Percentiles rank a stretch among this genome's conserved stretches.
phyloP scores from a whole-genome alignment of 2,797 vertebrate species.

The Squalus acanthias region DNA sequence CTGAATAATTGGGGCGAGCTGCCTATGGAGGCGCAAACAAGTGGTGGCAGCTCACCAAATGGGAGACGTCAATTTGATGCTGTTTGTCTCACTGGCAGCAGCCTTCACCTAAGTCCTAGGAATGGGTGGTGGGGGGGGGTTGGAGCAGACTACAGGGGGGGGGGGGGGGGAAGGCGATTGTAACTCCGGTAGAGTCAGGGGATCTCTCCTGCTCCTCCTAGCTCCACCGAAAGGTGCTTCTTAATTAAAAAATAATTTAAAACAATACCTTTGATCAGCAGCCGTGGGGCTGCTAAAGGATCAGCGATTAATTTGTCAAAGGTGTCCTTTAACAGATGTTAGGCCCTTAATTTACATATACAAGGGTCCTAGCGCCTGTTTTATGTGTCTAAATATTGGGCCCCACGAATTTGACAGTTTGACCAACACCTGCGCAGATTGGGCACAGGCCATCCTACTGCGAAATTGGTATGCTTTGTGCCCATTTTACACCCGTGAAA shows the following conservation, averaged over 20 bases:
- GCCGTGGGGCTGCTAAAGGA: not conserved
- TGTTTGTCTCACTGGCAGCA: not conserved
- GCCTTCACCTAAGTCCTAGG: not conserved
- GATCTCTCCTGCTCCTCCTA: not conserved
- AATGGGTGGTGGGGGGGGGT: not conserved
- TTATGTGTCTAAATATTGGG: not conserved
- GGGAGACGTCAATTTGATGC: not conserved
- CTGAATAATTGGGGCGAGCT: not conserved
- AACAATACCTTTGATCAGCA: not conserved
- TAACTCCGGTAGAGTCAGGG: not conserved
- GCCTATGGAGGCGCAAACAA: too few species aligned
- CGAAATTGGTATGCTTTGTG: not conserved
- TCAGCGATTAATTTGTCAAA: not conserved
- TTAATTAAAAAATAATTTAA: not conserved
- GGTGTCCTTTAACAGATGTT: not conserved
- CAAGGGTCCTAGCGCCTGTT: not conserved
- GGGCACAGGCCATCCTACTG: not conserved
- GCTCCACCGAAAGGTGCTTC: not conserved
- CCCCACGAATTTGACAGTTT: not conserved
- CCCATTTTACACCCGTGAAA: not conserved
- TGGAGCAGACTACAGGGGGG: not conserved
- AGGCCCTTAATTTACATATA: too few species aligned
- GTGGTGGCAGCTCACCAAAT: not conserved
- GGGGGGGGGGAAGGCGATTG: not conserved
- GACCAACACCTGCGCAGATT: not conserved